phyloP scores from a whole-genome alignment of 2,888 invertebrate species.

The Blera fallax region DNA sequence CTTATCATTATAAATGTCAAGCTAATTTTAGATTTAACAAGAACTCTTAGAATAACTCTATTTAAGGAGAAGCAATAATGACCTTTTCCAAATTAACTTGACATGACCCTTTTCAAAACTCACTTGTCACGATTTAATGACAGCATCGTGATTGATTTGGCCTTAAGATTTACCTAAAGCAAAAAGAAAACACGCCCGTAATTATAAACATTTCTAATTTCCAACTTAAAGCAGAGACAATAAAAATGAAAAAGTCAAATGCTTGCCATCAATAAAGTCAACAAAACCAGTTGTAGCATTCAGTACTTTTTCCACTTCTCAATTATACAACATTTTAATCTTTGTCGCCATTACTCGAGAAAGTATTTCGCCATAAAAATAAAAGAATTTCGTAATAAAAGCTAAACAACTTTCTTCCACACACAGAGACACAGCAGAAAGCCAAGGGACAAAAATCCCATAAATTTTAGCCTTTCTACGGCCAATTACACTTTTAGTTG shows the following conservation, averaged over 20 bases:
- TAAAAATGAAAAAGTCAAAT: background rate
- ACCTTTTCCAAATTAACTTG: background rate
- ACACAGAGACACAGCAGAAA: background rate
- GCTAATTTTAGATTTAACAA: background rate
- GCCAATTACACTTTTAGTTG: conserved; percentile 2
- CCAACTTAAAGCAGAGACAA: background rate
- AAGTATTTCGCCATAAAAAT: conserved; percentile 1
- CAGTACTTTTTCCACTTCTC: background rate
- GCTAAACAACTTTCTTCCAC: conserved; percentile 17
- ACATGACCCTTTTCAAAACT: background rate
- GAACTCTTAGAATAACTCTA: background rate
- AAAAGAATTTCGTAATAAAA: conserved; percentile 14
- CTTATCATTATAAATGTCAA: background rate
- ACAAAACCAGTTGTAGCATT: background rate
- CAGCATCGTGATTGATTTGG: background rate
- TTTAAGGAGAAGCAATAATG: background rate
- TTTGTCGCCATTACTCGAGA: background rate
- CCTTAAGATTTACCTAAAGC: background rate
- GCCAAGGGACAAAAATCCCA: background rate
- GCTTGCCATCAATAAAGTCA: background rate
- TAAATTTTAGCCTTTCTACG: conserved; percentile 1
- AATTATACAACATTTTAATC: conserved; percentile 11
- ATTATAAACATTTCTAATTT: background rate
- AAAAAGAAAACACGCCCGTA: background rate
- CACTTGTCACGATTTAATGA: background rate